A percentile compares a stretch with the other conserved stretches of the same genome.
Evolutionary conservation across 1,140 invertebrate species (phyloP).

Genomic region (Solenopsis invicta): DNA sequence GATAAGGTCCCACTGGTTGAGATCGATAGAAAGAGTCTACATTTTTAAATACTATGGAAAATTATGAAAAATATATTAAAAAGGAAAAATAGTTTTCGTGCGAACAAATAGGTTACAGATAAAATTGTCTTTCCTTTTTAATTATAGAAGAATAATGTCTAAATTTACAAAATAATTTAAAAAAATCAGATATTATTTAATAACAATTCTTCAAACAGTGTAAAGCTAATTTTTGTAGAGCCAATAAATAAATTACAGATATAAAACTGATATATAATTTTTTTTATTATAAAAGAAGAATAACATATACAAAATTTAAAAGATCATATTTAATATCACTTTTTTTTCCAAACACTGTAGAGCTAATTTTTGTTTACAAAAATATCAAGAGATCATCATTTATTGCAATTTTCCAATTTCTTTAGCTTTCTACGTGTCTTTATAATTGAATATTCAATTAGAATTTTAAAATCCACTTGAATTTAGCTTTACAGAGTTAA

Average conservation of each 20-base stretch:
- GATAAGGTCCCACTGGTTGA: not conserved
- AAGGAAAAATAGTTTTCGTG: not conserved
- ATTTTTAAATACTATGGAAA: not conserved
- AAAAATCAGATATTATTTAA: not conserved
- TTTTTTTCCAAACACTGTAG: not conserved
- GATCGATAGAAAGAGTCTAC: not conserved
- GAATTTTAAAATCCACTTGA: not conserved
- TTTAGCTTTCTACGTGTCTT: not conserved
- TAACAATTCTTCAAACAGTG: too few species aligned
- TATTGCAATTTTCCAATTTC: slow-evolving; percentile 4
- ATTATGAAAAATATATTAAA: not conserved
- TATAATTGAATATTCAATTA: slow-evolving; percentile 6
- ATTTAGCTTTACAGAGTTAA: not conserved
- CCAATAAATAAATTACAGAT: too few species aligned
- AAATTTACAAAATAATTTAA: not conserved
- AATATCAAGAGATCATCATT: not conserved
- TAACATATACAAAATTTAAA: not conserved
- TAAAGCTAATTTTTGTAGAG: too few species aligned
- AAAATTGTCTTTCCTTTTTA: not conserved
- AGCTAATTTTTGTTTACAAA: not conserved
- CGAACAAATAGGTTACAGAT: not conserved
- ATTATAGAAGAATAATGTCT: not conserved
- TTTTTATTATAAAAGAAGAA: not conserved
- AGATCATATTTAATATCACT: not conserved
- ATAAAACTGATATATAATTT: not conserved